Conservation (phyloP, 2,797 vertebrate species). For the Huso huso region DNA sequence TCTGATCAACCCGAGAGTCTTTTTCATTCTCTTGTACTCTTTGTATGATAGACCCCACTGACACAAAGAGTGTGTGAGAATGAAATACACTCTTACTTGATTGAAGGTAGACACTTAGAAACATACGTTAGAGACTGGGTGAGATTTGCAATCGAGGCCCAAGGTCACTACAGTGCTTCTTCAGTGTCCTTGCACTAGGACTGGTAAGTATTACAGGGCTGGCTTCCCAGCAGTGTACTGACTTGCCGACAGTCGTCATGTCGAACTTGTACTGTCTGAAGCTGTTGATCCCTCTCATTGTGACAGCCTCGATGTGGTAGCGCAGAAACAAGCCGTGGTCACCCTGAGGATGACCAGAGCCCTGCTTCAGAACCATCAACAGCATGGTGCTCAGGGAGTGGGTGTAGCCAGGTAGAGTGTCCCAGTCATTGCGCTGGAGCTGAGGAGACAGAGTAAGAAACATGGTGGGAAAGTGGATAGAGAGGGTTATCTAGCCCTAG, state of each 20-base stretch:
- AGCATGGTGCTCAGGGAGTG: constrained; percentile 80
- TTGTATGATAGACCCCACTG: no score
- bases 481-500: no score
- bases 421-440: constrained; percentile 81
- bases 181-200: no score
- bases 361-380: constrained; percentile 87
- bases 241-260: constrained; percentile 71
- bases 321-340: constrained; percentile 88
- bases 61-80: no score
- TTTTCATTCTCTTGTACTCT: no score
- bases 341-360: constrained; percentile 74
- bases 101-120: no score
- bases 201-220: no score
- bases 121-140: no score
- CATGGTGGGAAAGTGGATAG: background rate
- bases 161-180: no score
- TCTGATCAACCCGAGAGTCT: no score
- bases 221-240: constrained; percentile 25
- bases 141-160: no score
- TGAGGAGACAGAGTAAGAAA: constrained; percentile 28
- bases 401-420: constrained; percentile 64
- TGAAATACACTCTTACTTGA: no score
- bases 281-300: constrained; percentile 82
- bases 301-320: constrained; percentile 83
- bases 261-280: constrained; percentile 88